Conservation (phyloP, 2,888 invertebrate genomes). For the Drosophila ezoana region DNA sequence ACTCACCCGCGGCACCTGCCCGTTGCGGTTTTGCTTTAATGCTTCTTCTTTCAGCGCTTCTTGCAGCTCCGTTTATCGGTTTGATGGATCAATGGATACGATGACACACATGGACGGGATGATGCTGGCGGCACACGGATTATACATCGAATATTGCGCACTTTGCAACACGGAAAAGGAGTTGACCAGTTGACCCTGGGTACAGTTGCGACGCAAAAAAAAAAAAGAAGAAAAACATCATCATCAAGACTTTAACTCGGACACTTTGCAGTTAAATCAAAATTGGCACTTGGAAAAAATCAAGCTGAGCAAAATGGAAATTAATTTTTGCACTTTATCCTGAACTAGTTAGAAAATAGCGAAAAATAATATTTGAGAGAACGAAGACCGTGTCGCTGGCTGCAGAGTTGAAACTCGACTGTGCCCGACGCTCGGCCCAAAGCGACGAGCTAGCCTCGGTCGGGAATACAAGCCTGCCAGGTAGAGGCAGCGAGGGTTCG, state of each 20-base stretch:
- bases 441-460: conserved; percentile 46
- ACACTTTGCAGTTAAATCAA: conserved; percentile 3
- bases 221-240: too few species aligned
- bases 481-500: too few species aligned
- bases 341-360: not conserved
- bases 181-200: too few species aligned
- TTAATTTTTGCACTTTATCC: conserved; percentile 13
- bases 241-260: not conserved
- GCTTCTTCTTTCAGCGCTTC: not conserved
- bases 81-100: conserved; percentile 18
- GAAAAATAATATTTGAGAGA: not conserved
- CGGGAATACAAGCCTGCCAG: too few species aligned
- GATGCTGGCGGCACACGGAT: conserved; percentile 12
- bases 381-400: conserved; percentile 57
- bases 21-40: conserved; percentile 1
- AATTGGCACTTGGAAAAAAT: not conserved
- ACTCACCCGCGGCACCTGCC: conserved; percentile 9
- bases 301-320: not conserved
- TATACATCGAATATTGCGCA: conserved; percentile 5
- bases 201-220: too few species aligned
- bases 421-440: conserved; percentile 19
- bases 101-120: conserved; percentile 2
- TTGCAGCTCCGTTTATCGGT: conserved; percentile 1
- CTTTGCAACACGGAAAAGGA: too few species aligned
- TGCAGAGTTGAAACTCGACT: conserved; percentile 52